Evolutionary conservation across 2,113 vertebrate genomes (phyloP), one percentile per base, ranked within the genome.

Genomic region (Neolamprologus cancellatus): DNA sequence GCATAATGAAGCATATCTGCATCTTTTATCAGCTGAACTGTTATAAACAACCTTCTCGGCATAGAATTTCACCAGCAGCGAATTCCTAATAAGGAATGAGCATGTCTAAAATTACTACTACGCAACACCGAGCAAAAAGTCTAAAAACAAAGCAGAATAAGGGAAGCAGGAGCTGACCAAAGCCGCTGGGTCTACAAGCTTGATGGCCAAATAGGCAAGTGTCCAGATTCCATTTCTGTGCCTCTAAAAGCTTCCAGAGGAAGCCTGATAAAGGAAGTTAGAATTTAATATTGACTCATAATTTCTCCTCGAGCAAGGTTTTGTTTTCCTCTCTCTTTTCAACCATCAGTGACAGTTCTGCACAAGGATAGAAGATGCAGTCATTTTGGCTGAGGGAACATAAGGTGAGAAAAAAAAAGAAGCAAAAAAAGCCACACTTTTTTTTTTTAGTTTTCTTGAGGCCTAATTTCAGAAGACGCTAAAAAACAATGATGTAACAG

Each of bases 191-290:
- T 30, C 44, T 82, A 36, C 66, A 78, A 44, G 30, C 13, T 52
- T 88, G 82, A 94, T 86, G 84, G 84, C 89, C 83, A 32, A 81
- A 91, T 78, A 79, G 84, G 80, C 71, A 78, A 4, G 57, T 12
- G 85, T 50, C 82, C 79, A 87, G 84, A 88, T 93, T 83, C 84
- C 90, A 88, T 91, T 64, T 81, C 3, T 30, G 71, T 76, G 66
- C 50, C 64, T 84, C 78, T 94, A 84, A 92, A 92, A 92, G 85
- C 90, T 50, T 55, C 80, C 23, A 46, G 89, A 76, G 81, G 41
- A 86, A 39, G 66, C 53, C 12, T 74, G 23, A 89, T 84, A 5
- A 55, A 84, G 57, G 44, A 32, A 76, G 39, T 88, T 84, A 39
- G 80, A 83, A 64, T 5, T 32, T 25, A 41, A 14, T 69, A 84